A percentile compares a stretch with the other conserved stretches of the same genome.
These are phyloP conservation scores for Actenoides hombroni DNA, from an alignment of 2,113 vertebrate genomes.

Conservation along the genomic window DNA sequence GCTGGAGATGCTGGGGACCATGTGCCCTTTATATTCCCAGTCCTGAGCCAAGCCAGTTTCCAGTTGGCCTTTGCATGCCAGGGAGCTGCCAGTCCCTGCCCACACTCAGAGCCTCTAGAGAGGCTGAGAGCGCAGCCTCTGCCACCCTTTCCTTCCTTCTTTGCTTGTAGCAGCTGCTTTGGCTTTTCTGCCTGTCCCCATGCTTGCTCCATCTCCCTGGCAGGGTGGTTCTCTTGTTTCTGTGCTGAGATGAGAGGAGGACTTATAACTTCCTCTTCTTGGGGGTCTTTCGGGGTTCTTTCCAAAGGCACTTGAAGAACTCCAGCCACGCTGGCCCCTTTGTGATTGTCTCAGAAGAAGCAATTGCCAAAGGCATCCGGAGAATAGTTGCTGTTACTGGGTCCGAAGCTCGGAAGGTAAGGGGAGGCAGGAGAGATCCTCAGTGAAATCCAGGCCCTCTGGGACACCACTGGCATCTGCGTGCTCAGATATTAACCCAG, in stretches of 20 bases:
- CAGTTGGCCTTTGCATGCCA: background rate
- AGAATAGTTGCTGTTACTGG: conserved; percentile 95
- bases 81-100: background rate
- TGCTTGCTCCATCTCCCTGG: background rate
- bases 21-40: background rate
- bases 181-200: background rate
- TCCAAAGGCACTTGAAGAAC: conserved; percentile 89
- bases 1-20: background rate
- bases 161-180: background rate
- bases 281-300: conserved; percentile 17
- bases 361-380: conserved; percentile 96
- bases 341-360: conserved; percentile 95
- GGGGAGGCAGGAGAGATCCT: background rate
- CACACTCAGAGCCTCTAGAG: rapidly evolving
- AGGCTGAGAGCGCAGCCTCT: background rate
- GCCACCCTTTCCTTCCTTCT: background rate
- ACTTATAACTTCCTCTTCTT: background rate
- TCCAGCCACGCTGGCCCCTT: conserved; percentile 87
- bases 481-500: background rate
- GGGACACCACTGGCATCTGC: background rate
- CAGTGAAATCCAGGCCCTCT: background rate
- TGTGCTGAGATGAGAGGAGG: background rate
- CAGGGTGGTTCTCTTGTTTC: background rate
- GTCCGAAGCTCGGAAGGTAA: conserved; percentile 92
- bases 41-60: background rate